These are phyloP conservation scores for Synchiropus splendidus DNA, from an alignment of 2,113 vertebrate genomes.

Conservation along the genomic window DNA sequence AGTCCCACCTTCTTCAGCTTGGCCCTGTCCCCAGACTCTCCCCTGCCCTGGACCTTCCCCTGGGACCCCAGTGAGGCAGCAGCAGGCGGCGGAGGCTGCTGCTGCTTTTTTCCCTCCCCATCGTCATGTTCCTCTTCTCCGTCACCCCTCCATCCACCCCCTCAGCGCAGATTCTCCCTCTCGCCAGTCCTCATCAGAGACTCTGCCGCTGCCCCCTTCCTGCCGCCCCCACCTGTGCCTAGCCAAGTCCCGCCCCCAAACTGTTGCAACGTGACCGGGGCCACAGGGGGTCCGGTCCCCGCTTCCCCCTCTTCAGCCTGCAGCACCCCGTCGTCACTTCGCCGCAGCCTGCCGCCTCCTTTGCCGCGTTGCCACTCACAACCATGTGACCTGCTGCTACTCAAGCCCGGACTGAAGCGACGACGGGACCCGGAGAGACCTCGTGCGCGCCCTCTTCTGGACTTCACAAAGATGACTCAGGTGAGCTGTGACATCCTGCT, in stretches of 20 bases:
- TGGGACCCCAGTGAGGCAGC: constrained; percentile 64
- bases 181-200: constrained; percentile 66
- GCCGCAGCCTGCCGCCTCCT: constrained; percentile 67
- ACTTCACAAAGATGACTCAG: constrained; percentile 83
- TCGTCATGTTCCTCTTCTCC: constrained; percentile 66
- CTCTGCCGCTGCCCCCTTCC: constrained; percentile 43
- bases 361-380: constrained; percentile 87
- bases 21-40: constrained; percentile 75
- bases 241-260: constrained; percentile 62
- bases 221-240: constrained; percentile 58
- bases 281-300: constrained; percentile 43
- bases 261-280: constrained; percentile 35
- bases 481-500: constrained; percentile 33
- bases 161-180: constrained; percentile 78
- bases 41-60: constrained; percentile 72
- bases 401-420: constrained; percentile 75
- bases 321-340: constrained; percentile 75
- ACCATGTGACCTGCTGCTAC: constrained; percentile 78
- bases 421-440: constrained; percentile 76
- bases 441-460: constrained; percentile 74
- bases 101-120: constrained; percentile 66
- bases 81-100: constrained; percentile 66
- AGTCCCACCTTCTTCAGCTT: constrained; percentile 84
- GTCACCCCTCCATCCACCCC: constrained; percentile 64
- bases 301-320: constrained; percentile 74